Evolutionary conservation across 1,140 invertebrate species (phyloP).

Genomic region (Drosophila oshimai): DNA sequence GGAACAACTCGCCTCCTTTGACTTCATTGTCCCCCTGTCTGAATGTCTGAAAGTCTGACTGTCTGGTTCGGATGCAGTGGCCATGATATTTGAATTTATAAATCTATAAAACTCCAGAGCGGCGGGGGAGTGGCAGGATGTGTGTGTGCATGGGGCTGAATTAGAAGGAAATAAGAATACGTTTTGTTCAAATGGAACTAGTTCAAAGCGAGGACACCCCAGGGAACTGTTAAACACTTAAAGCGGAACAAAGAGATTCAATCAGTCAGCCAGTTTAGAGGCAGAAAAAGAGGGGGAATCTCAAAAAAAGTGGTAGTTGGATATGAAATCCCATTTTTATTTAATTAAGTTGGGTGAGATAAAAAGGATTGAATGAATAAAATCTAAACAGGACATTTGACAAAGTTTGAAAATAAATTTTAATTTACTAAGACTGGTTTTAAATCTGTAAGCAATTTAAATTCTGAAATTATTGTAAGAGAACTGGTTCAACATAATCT

Average conservation of each 20-base stretch:
- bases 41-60: slow-evolving; percentile 21
- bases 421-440: no score
- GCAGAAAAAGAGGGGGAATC: not conserved
- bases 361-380: not conserved
- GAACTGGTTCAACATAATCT: no score
- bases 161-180: slow-evolving; percentile 43
- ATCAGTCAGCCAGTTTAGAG: slow-evolving; percentile 11
- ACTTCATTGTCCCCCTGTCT: slow-evolving; percentile 47
- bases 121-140: not conserved
- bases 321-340: not conserved
- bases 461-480: no score
- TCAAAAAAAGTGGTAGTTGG: not conserved
- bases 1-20: slow-evolving; percentile 22
- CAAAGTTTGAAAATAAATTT: no score
- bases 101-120: slow-evolving; percentile 54
- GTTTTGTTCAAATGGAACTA: slow-evolving; percentile 32
- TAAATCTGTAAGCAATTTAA: no score
- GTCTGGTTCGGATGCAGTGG: slow-evolving; percentile 36
- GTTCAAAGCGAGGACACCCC: slow-evolving; percentile 25
- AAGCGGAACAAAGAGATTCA: slow-evolving; percentile 23
- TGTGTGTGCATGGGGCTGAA: slow-evolving; percentile 16
- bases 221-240: slow-evolving; percentile 29
- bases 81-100: slow-evolving; percentile 68
- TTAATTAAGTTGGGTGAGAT: not conserved
- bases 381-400: no score